Conservation (phyloP, 30 jellyfish, hydroid and myxozoan species). For the Nemopilema nomurai region DNA sequence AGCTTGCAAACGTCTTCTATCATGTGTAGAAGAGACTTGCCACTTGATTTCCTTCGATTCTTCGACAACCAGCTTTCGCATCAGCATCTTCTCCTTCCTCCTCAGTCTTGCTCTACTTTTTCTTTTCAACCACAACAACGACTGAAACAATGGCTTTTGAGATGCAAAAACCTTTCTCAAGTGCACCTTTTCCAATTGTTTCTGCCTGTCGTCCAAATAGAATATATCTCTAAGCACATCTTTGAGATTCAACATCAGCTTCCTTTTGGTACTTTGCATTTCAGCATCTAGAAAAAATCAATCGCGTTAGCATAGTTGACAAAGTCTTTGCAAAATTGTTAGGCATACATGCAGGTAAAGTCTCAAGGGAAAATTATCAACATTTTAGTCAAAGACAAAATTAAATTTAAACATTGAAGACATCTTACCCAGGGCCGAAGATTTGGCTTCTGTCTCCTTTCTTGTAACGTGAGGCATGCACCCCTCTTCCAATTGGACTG, state of each 20-base stretch:
- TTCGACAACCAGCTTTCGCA: not conserved
- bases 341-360: not conserved
- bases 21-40: not conserved
- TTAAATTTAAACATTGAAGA: not conserved
- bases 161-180: not conserved
- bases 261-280: not conserved
- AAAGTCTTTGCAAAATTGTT: not conserved
- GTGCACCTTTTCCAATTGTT: not conserved
- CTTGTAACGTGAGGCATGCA: not conserved
- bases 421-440: not conserved
- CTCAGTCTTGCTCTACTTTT: not conserved
- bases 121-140: not conserved
- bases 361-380: too few species aligned
- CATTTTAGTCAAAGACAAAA: not conserved
- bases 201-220: not conserved
- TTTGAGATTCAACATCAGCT: not conserved
- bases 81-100: not conserved
- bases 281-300: not conserved
- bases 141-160: not conserved
- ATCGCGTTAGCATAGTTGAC: not conserved
- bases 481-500: not conserved
- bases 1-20: not conserved
- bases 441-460: not conserved
- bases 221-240: not conserved
- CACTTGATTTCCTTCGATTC: not conserved